Evolutionary conservation across 1,140 invertebrate genomes (phyloP), one percentile per base, ranked within the genome.

Genomic region (Cecropterus lyciades): DNA sequence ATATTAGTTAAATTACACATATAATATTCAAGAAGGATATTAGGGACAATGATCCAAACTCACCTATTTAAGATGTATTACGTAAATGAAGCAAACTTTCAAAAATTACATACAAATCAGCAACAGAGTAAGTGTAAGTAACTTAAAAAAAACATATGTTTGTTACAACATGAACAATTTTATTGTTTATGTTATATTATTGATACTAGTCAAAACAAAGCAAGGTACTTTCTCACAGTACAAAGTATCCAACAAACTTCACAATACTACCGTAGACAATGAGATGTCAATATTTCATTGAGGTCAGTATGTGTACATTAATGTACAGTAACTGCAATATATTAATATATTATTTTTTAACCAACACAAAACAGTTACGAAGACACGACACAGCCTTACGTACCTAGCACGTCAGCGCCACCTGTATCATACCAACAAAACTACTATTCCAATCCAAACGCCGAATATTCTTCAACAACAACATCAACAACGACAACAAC

Each of bases 321-420:
- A 42, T 20, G 20, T 56, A 80, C 15, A 67, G 64, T 17, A 55
- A 59, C 48, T 43, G 42, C 55, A 53, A 73, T 60, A 70, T 69
- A 73, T 75, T 81, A 86, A 83, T 85, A 46, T 56, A 49, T 48
- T 70, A 49, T 72, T 72, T 79, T 84, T 83, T 86, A 82, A 75
- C 75, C 56, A 70, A 84, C 66, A 80, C 77, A 53, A 53, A 79
- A 84, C 82, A 92, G 87, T 83, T 82, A 78, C 63, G 89, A 88
- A 84, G 87, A 70, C 49, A 87, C 83, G 46, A 92, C 89, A 80
- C 83, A 89, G 79, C 82, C 87, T 72, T 88, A 87, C 77, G 78
- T 86, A 72, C 46, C 79, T 78, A 88, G 79, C 69, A 84, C 85
- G 42, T 40, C 77, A 77, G 70, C 72, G 63, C 72, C 75, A 75